These are phyloP conservation scores for Drosophila kurseongensis DNA, from an alignment of 1,140 invertebrate genomes.

Conservation along the genomic window DNA sequence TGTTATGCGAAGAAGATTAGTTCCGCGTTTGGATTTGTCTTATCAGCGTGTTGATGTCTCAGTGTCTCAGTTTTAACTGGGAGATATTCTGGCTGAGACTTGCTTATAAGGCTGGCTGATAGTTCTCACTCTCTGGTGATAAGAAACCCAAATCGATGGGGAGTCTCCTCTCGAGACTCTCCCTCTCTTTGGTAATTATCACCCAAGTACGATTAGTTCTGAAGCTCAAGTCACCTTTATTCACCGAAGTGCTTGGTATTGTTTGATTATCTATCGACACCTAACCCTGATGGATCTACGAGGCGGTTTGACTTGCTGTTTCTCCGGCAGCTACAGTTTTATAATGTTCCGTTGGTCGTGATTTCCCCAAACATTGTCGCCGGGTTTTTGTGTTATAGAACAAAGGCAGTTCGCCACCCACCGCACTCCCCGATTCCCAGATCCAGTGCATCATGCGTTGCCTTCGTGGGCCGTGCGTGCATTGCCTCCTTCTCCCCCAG, in stretches of 20 bases:
- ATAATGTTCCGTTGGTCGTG: conserved; percentile 21
- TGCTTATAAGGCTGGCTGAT: conserved; percentile 17
- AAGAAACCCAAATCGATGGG: conserved; percentile 26
- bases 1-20: conserved; percentile 15
- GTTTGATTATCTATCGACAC: conserved; percentile 20
- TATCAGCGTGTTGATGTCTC: conserved; percentile 36
- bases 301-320: conserved; percentile 31
- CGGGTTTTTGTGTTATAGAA: conserved; percentile 50
- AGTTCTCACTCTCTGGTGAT: conserved; percentile 23
- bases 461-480: conserved; percentile 63
- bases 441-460: conserved; percentile 67
- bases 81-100: conserved; percentile 17
- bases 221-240: conserved; percentile 18
- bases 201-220: conserved; percentile 3
- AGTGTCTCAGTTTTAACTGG: conserved; percentile 28
- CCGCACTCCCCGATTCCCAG: neutral
- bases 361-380: conserved; percentile 35
- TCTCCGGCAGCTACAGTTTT: conserved; percentile 40
- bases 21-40: conserved; percentile 18
- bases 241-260: neutral
- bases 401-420: conserved; percentile 48
- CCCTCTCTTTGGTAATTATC: conserved; percentile 15
- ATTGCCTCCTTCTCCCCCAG: conserved; percentile 16
- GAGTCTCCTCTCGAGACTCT: neutral
- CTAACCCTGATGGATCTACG: conserved; percentile 32